phyloP scores from a whole-genome alignment of 2,113 vertebrate genomes.

The Semnornis frantzii region DNA sequence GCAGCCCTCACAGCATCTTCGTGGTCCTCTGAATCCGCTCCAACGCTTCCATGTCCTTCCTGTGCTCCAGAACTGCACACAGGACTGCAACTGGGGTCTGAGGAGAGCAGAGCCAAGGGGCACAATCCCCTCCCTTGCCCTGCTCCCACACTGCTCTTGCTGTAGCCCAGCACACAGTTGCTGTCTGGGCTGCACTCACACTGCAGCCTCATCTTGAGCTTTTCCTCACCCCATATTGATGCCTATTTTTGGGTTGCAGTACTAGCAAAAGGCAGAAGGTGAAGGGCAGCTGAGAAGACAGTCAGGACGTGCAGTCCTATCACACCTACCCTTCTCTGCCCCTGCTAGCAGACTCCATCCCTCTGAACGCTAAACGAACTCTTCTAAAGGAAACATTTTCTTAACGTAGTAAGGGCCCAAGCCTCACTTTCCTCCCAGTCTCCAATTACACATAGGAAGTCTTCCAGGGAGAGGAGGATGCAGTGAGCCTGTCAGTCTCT shows the following conservation, averaged over 20 bases:
- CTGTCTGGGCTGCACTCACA: too few species aligned
- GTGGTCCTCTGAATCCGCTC: too few species aligned
- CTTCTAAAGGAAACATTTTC: not conserved
- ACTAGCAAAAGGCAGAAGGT: constrained; percentile 21
- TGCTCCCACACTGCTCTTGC: too few species aligned
- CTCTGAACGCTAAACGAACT: not conserved
- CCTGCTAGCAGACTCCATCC: not conserved
- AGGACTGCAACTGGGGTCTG: too few species aligned
- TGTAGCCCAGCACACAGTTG: too few species aligned
- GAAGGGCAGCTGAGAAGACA: not conserved
- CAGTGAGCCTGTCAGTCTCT: not conserved
- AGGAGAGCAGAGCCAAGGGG: too few species aligned
- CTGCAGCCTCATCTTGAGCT: too few species aligned
- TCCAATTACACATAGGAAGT: not conserved
- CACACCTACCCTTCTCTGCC: fast-evolving
- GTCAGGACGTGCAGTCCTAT: not conserved
- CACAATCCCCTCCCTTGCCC: too few species aligned
- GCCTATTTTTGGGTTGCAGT: not conserved
- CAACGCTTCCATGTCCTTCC: too few species aligned
- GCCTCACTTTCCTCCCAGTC: not conserved
- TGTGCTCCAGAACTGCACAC: too few species aligned
- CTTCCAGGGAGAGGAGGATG: not conserved
- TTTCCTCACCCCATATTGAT: too few species aligned
- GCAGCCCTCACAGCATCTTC: too few species aligned
- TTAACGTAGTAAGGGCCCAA: not conserved